These are phyloP conservation scores for Phalloptychus januarius DNA, from an alignment of 2,797 vertebrate genomes.

Conservation along the genomic window DNA sequence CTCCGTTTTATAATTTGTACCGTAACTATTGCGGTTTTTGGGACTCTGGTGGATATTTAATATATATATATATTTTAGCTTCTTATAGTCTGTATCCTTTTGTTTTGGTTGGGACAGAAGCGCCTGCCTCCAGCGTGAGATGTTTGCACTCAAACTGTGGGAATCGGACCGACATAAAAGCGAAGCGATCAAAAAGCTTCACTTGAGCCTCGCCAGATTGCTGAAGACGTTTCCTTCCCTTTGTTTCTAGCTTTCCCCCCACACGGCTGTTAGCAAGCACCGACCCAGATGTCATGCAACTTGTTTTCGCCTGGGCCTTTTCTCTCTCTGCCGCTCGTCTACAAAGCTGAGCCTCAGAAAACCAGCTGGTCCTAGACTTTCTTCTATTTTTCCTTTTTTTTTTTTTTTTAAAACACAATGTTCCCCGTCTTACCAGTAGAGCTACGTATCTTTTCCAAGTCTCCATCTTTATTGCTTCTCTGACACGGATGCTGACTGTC, in stretches of 20 bases:
- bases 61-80: too few species aligned
- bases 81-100: neutral
- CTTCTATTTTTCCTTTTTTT: neutral
- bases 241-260: constrained; percentile 6
- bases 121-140: neutral
- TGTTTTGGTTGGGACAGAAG: neutral
- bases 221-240: constrained; percentile 7
- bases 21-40: neutral
- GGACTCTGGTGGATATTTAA: neutral
- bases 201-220: constrained; percentile 19
- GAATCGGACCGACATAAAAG: neutral
- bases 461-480: constrained; percentile 19
- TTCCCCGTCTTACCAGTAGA: constrained; percentile 6
- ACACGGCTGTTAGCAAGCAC: constrained; percentile 18
- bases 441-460: constrained; percentile 13
- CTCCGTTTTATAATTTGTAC: neutral
- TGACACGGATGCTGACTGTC: neutral
- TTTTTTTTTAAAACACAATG: neutral
- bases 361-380: constrained; percentile 12
- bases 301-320: constrained; percentile 26
- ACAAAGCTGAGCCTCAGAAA: constrained; percentile 35
- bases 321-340: constrained; percentile 13
- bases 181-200: neutral
- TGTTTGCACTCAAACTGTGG: neutral
- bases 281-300: constrained; percentile 38